Base-by-base conservation (phyloP, 1,140 invertebrate genomes). In the Triops cancriformis region DNA sequence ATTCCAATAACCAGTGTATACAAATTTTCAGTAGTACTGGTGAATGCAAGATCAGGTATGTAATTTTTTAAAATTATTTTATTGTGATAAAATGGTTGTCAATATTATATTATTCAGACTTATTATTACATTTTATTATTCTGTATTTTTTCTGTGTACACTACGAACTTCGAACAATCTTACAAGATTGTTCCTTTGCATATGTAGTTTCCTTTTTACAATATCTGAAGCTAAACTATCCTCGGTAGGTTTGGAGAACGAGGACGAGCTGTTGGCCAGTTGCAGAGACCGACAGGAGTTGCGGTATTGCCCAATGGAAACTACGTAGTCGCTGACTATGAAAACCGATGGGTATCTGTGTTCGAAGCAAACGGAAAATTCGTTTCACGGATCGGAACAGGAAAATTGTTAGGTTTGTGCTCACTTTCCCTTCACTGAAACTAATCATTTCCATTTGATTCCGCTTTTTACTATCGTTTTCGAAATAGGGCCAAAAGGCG, bases 1-100 rank as follows among this genome's bases (percentile, higher is more conserved):
- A 89, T 80, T 89, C 88, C 76, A 89, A 88, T 80, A 89, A 89
- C 80, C 88, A 89, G 82, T 86, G 85, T 79, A 84, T 89, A 2
- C 87, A 88, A 81, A 83, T 86, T 1, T 86, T 86, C 79, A 83
- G 80, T 37, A 79, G 81, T 72, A 81, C 80, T 43, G 85, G 85
- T 42, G 83, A 85, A 79, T 84, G 82, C 79, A 84, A 84, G 79
- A 76, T 85, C 12, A 82, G 82, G 80, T 81, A 76, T 28, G 14
- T 1, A n/a, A n/a, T n/a, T n/a, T n/a, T n/a, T n/a, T n/a, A n/a
- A n/a, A n/a, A n/a, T n/a, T n/a, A n/a, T n/a, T n/a, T n/a, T n/a
- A n/a, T n/a, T n/a, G n/a, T n/a, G n/a, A n/a, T n/a, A n/a, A n/a
- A n/a, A n/a, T 75, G 5, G 7, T 74, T 77, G 1, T 77, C 5